A percentile compares a stretch with the other conserved stretches of the same genome.
Conservation (phyloP, 2,888 invertebrate genomes). For the Eilema sororculum region DNA sequence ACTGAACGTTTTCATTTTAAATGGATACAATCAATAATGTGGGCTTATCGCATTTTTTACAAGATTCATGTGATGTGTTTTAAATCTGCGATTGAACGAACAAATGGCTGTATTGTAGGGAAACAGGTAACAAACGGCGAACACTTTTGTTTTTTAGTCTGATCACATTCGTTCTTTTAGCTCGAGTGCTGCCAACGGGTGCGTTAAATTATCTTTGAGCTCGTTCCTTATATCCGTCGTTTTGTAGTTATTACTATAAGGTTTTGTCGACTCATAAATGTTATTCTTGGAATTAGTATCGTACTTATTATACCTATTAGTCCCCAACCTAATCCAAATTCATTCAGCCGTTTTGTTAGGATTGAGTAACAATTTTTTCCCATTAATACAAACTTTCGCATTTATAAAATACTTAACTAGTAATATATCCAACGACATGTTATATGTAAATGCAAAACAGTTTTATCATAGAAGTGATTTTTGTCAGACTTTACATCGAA, state of each 20-base stretch:
- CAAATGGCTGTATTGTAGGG: constrained; percentile 72
- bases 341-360: too few relatives aligned
- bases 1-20: constrained; percentile 78
- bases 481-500: not conserved
- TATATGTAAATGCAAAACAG: not conserved
- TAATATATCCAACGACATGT: not conserved
- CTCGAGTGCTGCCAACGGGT: constrained; percentile 47
- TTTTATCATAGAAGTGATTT: not conserved
- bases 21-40: constrained; percentile 80
- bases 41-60: constrained; percentile 78
- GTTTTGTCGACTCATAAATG: constrained; percentile 39
- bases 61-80: constrained; percentile 78
- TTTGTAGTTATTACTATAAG: constrained; percentile 41
- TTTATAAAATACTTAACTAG: not conserved
- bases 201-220: constrained; percentile 51
- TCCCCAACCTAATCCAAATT: too few relatives aligned
- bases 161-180: constrained; percentile 57
- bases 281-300: constrained; percentile 1
- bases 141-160: constrained; percentile 55
- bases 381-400: not conserved
- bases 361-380: too few relatives aligned
- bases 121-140: constrained; percentile 67
- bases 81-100: constrained; percentile 75
- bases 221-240: constrained; percentile 44
- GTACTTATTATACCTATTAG: too few relatives aligned